Evolutionary conservation across 1,140 invertebrate genomes (phyloP), one percentile per base, ranked within the genome.

Genomic region (Oryzaephilus surinamensis): DNA sequence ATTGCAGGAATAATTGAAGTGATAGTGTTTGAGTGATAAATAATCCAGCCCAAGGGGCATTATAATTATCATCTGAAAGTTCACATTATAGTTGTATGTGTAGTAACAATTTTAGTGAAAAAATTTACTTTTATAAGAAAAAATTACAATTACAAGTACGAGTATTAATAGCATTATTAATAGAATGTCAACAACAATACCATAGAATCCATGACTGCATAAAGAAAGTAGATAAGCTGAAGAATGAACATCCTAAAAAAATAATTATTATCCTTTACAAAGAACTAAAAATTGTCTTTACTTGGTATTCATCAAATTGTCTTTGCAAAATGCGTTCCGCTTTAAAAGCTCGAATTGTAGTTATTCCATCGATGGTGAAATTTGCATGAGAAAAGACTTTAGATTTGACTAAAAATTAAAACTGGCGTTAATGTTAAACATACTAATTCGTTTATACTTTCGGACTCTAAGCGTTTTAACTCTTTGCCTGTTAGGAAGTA

Each of bases 281-380:
- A 5, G 74, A 73, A 38, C 74, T 76, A 48, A 79, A 76, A 14
- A 77, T 45, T 54, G 79, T 73, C 72, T n/a, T n/a, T n/a, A n/a
- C n/a, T n/a, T 89, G 79, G 55, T 79, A 75, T 45, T 72, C 76
- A 49, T 87, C 81, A 50, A 87, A 87, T 62, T 86, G 79, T 18
- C 75, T 60, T 46, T 81, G 79, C 5, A 94, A 72, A 40, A 80
- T 75, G 43, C 77, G 68, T 58, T 91, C 74, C 1, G 80, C 79
- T 16, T 72, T 69, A 50, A 84, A 89, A 0, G 90, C 86, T 40
- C 91, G 69, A 35, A 96, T 90, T 0, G 89, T 93, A 1, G 82
- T 72, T 20, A 96, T 66, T 6, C 92, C 91, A 60, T 86, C 83
- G 1, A 94, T 63, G 0, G 88, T 82, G 15, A 87, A 79, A 57